A percentile compares a stretch with the other conserved stretches of the same genome.
Evolutionary conservation across 2,797 vertebrate genomes (phyloP).

Genomic region (Onychomys leucogaster): DNA sequence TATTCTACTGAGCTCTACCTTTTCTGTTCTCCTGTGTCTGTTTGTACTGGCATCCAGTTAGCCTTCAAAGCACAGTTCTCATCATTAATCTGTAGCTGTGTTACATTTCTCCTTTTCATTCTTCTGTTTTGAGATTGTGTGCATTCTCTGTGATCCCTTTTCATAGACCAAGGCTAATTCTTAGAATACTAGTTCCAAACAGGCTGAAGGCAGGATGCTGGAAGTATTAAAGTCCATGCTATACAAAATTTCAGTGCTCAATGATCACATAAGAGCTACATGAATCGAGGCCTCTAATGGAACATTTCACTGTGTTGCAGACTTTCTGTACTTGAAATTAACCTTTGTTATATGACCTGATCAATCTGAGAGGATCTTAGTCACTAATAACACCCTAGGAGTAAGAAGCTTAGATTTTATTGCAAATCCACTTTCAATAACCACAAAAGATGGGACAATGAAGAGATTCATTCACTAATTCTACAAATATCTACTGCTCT

Average conservation of each 20-base stretch:
- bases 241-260: neutral
- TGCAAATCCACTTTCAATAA: neutral
- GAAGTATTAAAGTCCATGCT: neutral
- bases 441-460: neutral
- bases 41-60: neutral
- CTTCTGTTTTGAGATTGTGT: neutral
- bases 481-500: neutral
- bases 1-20: neutral
- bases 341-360: neutral
- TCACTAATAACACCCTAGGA: neutral
- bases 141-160: neutral
- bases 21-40: neutral
- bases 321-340: neutral
- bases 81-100: neutral
- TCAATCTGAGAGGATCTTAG: neutral
- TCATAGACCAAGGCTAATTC: neutral
- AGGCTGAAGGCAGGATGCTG: neutral
- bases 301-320: neutral
- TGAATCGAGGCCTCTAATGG: neutral
- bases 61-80: neutral
- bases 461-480: neutral
- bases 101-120: neutral
- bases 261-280: neutral
- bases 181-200: neutral
- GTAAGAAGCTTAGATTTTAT: constrained; percentile 36